Evolutionary conservation across 2,113 vertebrate genomes (phyloP), one percentile per base, ranked within the genome.

Genomic region (Rhinolophus sinicus): DNA sequence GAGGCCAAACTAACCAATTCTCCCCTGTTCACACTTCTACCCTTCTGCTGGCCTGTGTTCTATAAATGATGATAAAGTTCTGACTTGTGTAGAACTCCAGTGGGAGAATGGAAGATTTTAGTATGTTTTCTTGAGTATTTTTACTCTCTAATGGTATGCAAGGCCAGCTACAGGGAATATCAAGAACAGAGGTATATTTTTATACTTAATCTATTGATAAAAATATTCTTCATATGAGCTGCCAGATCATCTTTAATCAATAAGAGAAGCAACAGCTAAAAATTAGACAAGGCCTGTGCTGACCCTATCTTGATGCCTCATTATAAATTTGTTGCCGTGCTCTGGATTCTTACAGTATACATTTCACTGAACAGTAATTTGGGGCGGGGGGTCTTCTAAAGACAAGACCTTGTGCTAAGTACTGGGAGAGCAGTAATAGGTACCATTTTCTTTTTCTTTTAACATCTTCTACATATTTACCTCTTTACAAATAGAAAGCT

Each of bases 1-100:
- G 52, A 87, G 47, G 19, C 44, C 40, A 62, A 58, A 65, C 16
- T 83, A 96, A 72, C 30, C 15, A 73, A 3, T 75, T 81, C 30
- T 77, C n/a, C 21, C 26, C 2, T 69, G 73, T 75, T 78, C 87
- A 87, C 30, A 82, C 44, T 33, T 84, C 11, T 52, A 1, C 28
- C n/a, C 38, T 87, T 47, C 90, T 84, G 11, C 58, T 56, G 30
- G 26, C 28, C 75, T 93, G 30, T 89, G 56, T 89, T 95, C 87
- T 80, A 93, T 86, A 96, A 96, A 87, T 93, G 69, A 80, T 93
- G 64, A 80, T 83, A 96, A 73, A 92, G 52, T 21, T 65, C 50
- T 62, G 73, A 62, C 69, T n/a, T 83, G 84, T 96, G 83, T 38
- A 92, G 78, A 80, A 14, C 8, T 83, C 90, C 30, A 64, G 0